Evolutionary conservation across 2,888 invertebrate species (phyloP), one percentile per base, ranked within the genome.

Genomic region (Ormyrus pomaceus): DNA sequence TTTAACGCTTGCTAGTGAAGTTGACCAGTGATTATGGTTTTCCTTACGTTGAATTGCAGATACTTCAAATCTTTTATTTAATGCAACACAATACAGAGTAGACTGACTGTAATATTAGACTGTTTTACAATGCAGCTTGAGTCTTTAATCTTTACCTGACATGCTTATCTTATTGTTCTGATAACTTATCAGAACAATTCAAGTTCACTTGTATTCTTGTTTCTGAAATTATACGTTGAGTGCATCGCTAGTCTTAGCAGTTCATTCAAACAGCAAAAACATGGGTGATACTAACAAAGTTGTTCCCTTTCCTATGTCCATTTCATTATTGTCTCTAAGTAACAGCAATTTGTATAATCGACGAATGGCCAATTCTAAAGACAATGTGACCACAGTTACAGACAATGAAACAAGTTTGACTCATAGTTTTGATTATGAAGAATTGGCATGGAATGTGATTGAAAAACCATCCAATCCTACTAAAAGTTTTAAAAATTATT

Each of bases 261-360:
- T 53, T 11, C 59, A 64, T 68, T 72, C 10, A 53, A 62, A 73
- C 11, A 19, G 19, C 19, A 19, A 58, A 69, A 82, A 19, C 48
- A 86, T 84, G 84, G 82, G 59, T 70, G 83, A 84, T 34, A 85
- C 82, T 72, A 34, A 80, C 46, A 69, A 64, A 74, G 68, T 84
- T 53, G 51, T 80, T 71, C 84, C 84, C 19, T 86, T 86, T 77
- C 85, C 86, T 58, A 84, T 83, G 58, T 88, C 88, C 11, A 82
- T 88, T 48, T 87, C 87, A 65, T 77, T 89, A 34, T 46, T 78
- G 13, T 78, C 81, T 10, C 51, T 81, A n/a, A 74, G n/a, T 55
- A 78, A 69, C n/a, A 81, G 90, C 82, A 85, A 87, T 66, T 85
- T 91, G 58, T 91, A 88, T 83, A 79, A 86, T 19, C 85, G 91